Conservation (phyloP, 37 sponge, comb jelly and placozoan genomes). For the Ephydatia muelleri region DNA sequence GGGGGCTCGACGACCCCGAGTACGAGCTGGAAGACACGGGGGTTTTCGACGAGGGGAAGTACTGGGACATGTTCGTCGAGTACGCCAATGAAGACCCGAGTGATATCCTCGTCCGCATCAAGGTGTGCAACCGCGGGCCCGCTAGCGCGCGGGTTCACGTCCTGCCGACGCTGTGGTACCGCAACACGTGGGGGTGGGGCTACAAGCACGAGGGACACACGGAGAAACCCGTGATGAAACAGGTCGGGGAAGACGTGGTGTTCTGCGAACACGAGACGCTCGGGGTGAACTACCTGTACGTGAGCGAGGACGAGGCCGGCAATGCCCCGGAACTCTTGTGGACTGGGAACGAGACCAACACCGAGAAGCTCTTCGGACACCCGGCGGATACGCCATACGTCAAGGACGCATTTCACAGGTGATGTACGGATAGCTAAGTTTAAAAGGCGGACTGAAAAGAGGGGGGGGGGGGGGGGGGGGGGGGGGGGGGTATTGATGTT, state of each 20-base stretch:
- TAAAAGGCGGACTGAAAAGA: too few species aligned
- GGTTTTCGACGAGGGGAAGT: constrained; percentile 74
- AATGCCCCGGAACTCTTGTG: constrained; percentile 73
- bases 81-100: constrained; percentile 82
- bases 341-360: constrained; percentile 96
- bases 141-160: constrained; percentile 72
- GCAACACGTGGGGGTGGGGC: constrained; percentile 98
- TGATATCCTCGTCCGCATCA: constrained; percentile 79
- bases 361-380: constrained; percentile 46
- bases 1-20: constrained; percentile 66
- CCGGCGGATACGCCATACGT: constrained; percentile 76
- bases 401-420: constrained; percentile 95
- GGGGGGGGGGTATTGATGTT: too few species aligned
- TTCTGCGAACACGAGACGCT: constrained; percentile 82
- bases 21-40: constrained; percentile 89
- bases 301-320: constrained; percentile 57
- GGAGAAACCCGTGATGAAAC: constrained; percentile 69
- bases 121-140: constrained; percentile 75
- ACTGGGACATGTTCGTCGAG: constrained; percentile 93
- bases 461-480: too few species aligned
- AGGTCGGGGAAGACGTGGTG: constrained; percentile 44
- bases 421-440: neutral
- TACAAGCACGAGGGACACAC: constrained; percentile 94
- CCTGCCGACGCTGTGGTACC: constrained; percentile 96
- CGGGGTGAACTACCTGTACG: constrained; percentile 59